Percentiles rank a stretch among this genome's conserved stretches.
These are phyloP conservation scores for Halcyon leucocephala DNA, from an alignment of 2,797 vertebrate genomes.

Conservation along the genomic window DNA sequence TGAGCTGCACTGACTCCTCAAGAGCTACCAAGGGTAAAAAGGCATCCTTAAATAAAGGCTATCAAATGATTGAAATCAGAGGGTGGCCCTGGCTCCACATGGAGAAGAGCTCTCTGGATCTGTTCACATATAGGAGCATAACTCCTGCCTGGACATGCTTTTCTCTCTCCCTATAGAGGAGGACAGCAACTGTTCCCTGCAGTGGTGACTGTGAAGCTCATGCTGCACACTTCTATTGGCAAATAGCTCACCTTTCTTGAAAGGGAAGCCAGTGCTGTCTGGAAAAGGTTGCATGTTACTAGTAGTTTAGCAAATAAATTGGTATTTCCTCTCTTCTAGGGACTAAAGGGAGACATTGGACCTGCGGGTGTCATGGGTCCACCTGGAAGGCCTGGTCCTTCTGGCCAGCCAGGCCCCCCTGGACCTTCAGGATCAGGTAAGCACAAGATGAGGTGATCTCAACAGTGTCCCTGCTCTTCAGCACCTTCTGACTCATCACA, in stretches of 20 bases:
- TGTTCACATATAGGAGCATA: neutral
- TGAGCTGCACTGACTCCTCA: neutral
- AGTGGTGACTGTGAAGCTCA: neutral
- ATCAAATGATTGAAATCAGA: neutral
- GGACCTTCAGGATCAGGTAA: slow-evolving; percentile 89
- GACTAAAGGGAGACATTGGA: slow-evolving; percentile 90
- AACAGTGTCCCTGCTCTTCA: neutral
- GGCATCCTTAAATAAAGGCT: neutral
- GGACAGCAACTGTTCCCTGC: neutral
- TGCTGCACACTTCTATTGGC: neutral
- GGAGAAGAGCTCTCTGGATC: neutral
- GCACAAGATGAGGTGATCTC: neutral
- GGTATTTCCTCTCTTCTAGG: slow-evolving; percentile 78
- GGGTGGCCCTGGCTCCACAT: neutral
- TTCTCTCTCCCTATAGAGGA: fast-evolving
- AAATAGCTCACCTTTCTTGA: neutral
- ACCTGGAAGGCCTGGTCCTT: slow-evolving; percentile 88
- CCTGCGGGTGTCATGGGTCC: slow-evolving; percentile 86
- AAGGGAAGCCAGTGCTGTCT: neutral
- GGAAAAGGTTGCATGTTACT: neutral
- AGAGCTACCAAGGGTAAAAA: neutral
- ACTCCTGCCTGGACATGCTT: neutral
- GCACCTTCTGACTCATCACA: neutral
- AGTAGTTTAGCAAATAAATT: neutral
- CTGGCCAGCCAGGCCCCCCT: slow-evolving; percentile 90